Evolutionary conservation across 2,113 vertebrate species (phyloP).

Genomic region (Australoheros scitulus): DNA sequence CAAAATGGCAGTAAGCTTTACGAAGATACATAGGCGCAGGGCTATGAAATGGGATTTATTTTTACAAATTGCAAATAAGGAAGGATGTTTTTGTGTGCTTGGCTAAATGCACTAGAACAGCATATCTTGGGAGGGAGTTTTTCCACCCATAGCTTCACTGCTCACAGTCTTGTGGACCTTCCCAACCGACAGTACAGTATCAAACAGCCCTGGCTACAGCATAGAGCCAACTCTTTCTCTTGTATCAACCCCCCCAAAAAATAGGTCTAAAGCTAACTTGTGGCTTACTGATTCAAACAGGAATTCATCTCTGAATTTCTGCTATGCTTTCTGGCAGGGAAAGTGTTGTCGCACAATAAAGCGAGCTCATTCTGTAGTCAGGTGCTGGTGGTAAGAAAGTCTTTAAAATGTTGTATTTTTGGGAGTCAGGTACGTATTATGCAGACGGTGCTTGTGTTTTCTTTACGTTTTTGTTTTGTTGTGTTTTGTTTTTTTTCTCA

Average conservation of each 20-base stretch:
- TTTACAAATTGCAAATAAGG: slow-evolving; percentile 40
- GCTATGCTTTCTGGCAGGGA: slow-evolving; percentile 47
- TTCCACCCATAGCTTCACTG: slow-evolving; percentile 36
- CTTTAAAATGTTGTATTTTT: slow-evolving; percentile 87
- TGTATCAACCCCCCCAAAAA: slow-evolving; percentile 15
- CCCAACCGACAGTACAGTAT: slow-evolving; percentile 62
- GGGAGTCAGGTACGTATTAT: slow-evolving; percentile 94
- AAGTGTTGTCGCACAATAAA: slow-evolving; percentile 62
- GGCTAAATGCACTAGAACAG: slow-evolving; percentile 18
- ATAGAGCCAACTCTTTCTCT: slow-evolving; percentile 72
- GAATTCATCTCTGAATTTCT: not conserved
- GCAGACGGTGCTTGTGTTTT: slow-evolving; percentile 62
- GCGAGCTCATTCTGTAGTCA: slow-evolving; percentile 61
- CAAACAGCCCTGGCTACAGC: slow-evolving; percentile 76
- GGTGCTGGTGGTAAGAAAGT: slow-evolving; percentile 92
- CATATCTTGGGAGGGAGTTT: slow-evolving; percentile 21
- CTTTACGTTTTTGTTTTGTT: slow-evolving; percentile 14
- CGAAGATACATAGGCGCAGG: not conserved
- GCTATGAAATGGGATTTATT: slow-evolving; percentile 77
- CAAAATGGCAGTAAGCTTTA: slow-evolving; percentile 23
- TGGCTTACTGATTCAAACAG: not conserved
- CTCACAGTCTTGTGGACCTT: slow-evolving; percentile 78
- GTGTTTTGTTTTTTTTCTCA: slow-evolving; percentile 38
- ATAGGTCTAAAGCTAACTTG: slow-evolving; percentile 20
- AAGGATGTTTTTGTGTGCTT: slow-evolving; percentile 27